Conservation (phyloP, 2,888 invertebrate species). For the Mystacides longicornis region DNA sequence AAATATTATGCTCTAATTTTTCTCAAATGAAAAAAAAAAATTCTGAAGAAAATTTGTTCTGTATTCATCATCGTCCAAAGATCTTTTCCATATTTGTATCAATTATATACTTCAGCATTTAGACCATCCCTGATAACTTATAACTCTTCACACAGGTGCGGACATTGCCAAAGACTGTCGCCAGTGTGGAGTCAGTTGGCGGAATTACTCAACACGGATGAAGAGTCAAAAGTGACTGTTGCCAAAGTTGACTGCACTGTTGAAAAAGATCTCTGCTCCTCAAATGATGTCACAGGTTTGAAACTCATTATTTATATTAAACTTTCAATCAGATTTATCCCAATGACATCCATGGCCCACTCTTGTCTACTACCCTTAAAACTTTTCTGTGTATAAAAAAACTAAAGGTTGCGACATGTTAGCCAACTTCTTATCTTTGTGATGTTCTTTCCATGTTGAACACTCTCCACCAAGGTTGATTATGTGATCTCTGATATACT, state of each 20-base stretch:
- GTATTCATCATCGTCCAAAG: too few species aligned
- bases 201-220: constrained; percentile 56
- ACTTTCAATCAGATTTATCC: too few species aligned
- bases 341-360: neutral
- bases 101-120: too few species aligned
- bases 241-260: constrained; percentile 76
- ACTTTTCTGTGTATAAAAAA: neutral
- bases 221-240: constrained; percentile 55
- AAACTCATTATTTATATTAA: neutral
- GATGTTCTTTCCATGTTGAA: too few species aligned
- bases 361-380: neutral
- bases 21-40: too few species aligned
- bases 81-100: too few species aligned
- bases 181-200: constrained; percentile 73
- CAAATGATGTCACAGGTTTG: constrained; percentile 65
- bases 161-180: constrained; percentile 69
- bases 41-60: too few species aligned
- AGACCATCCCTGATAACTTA: too few species aligned
- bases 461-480: too few species aligned
- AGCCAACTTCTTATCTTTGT: neutral
- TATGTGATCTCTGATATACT: too few species aligned
- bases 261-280: constrained; percentile 60
- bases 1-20: too few species aligned
- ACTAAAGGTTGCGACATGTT: neutral
- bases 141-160: constrained; percentile 60